phyloP scores from a whole-genome alignment of 2,888 invertebrate species.

The Papilio demoleus region DNA sequence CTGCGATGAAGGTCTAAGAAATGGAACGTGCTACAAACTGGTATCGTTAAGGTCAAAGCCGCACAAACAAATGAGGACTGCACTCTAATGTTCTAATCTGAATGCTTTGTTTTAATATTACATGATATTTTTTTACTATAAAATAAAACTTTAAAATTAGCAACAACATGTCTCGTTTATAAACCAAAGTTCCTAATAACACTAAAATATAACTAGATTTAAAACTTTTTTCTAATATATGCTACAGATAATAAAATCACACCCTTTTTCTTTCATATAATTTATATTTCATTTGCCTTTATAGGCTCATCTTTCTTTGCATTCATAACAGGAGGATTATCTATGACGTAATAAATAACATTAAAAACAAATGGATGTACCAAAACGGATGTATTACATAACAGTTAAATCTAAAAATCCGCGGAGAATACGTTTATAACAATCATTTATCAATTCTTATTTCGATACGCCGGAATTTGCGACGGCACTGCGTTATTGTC shows the following conservation, averaged over 20 bases:
- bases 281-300: no score
- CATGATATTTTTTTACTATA: not conserved
- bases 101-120: constrained; percentile 14
- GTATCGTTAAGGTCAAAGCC: constrained; percentile 53
- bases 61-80: constrained; percentile 42
- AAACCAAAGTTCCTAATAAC: not conserved
- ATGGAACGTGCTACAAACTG: constrained; percentile 62
- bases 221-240: no score
- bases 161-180: not conserved
- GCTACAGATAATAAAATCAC: no score
- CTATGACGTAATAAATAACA: not conserved
- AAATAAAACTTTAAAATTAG: not conserved
- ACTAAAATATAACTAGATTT: no score
- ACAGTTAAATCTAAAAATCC: not conserved
- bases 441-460: constrained; percentile 20
- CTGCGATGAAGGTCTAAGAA: constrained; percentile 73
- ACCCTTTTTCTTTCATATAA: no score
- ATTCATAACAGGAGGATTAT: no score
- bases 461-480: not conserved
- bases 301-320: no score
- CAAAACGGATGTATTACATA: not conserved
- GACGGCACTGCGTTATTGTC: not conserved
- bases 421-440: not conserved
- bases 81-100: constrained; percentile 44
- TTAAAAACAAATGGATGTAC: not conserved